Conservation (phyloP, 2,113 vertebrate genomes). For the Micromys minutus region DNA sequence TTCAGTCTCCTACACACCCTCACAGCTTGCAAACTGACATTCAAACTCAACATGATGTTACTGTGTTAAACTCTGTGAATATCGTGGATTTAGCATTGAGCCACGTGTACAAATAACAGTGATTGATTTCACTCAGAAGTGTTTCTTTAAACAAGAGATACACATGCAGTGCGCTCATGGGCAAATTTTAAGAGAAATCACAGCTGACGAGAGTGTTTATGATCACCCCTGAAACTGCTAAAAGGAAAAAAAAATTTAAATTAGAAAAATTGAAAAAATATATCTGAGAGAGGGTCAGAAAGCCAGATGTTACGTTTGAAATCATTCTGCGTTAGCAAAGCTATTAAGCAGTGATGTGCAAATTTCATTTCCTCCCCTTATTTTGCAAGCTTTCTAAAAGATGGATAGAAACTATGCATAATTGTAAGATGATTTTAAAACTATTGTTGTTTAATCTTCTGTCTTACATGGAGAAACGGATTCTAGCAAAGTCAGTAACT, state of each 20-base stretch:
- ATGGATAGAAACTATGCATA: not conserved
- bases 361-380: slow-evolving; percentile 54
- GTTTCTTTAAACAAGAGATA: slow-evolving; percentile 65
- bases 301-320: slow-evolving; percentile 48
- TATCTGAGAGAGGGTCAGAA: slow-evolving; percentile 52
- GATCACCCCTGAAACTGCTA: slow-evolving; percentile 42
- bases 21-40: slow-evolving; percentile 69
- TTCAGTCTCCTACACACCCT: not conserved
- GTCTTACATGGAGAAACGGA: not conserved
- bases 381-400: slow-evolving; percentile 21
- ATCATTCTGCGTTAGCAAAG: slow-evolving; percentile 44
- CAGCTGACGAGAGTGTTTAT: slow-evolving; percentile 69
- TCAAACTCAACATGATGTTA: slow-evolving; percentile 63
- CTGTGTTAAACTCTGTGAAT: slow-evolving; percentile 64
- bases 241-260: slow-evolving; percentile 63
- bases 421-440: not conserved
- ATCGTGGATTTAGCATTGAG: slow-evolving; percentile 77
- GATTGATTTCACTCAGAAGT: slow-evolving; percentile 69
- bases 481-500: not conserved
- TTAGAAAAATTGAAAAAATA: slow-evolving; percentile 69
- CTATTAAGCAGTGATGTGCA: not conserved
- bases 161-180: slow-evolving; percentile 66
- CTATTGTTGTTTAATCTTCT: not conserved
- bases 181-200: slow-evolving; percentile 72
- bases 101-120: slow-evolving; percentile 74